Conservation (phyloP, 2,113 vertebrate species). For the Antechinus flavipes region DNA sequence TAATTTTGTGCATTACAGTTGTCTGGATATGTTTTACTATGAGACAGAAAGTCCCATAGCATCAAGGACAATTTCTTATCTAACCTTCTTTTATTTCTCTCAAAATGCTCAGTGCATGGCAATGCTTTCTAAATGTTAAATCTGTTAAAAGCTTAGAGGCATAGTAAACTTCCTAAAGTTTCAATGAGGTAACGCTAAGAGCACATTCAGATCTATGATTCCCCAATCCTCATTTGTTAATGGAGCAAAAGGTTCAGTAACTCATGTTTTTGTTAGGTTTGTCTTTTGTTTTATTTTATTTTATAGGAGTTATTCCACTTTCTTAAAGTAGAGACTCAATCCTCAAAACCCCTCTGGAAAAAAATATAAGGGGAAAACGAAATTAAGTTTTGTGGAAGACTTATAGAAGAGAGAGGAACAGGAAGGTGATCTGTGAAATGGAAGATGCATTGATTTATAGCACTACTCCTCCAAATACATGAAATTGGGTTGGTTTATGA, state of each 20-base stretch:
- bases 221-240: not conserved
- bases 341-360: not conserved
- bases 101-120: not conserved
- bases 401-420: not conserved
- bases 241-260: not conserved
- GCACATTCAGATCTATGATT: not conserved
- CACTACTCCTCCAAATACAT: not conserved
- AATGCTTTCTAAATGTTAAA: not conserved
- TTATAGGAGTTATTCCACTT: not conserved
- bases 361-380: not conserved
- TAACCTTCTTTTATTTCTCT: not conserved
- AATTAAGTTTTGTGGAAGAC: not conserved
- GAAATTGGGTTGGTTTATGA: not conserved
- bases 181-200: not conserved
- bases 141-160: not conserved
- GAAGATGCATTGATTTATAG: not conserved
- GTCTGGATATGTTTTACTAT: not conserved
- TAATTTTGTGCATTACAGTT: not conserved
- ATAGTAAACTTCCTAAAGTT: not conserved
- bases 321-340: not conserved
- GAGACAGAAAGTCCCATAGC: not conserved
- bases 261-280: not conserved
- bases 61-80: not conserved
- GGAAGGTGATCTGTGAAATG: not conserved
- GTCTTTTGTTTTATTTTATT: not conserved